Conservation (phyloP, 2,888 invertebrate genomes). For the Aricia artaxerxes region DNA sequence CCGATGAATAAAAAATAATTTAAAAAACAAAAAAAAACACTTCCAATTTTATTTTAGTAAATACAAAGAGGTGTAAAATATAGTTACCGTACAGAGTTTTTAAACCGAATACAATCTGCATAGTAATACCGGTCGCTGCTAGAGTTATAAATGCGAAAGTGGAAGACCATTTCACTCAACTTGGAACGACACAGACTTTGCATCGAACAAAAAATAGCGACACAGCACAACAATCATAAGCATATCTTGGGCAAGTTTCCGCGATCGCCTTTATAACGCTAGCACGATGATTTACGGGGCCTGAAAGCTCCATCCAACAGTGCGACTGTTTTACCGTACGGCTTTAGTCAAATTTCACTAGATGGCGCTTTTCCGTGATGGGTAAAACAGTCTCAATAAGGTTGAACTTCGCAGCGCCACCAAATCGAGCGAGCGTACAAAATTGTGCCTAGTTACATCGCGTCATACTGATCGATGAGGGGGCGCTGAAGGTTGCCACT, state of each 20-base stretch:
- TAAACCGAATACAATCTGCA: constrained; percentile 22
- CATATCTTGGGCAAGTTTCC: not conserved
- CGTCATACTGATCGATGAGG: constrained; percentile 9
- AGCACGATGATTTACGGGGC: not conserved
- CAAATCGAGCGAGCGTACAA: constrained; percentile 25
- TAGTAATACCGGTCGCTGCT: not conserved
- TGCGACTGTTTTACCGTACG: constrained; percentile 4
- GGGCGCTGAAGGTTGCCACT: constrained; percentile 1
- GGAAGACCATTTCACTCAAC: not conserved
- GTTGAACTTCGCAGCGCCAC: constrained; percentile 7
- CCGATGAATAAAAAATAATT: constrained; percentile 22
- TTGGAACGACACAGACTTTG: not conserved
- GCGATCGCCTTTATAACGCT: constrained; percentile 5
- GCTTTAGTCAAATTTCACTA: not conserved
- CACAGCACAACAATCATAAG: not conserved
- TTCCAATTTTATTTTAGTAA: constrained; percentile 30
- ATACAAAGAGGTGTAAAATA: constrained; percentile 30
- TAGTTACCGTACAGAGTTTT: constrained; percentile 11
- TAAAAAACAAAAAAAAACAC: constrained; percentile 25
- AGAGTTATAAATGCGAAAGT: not conserved
- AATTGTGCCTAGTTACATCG: constrained; percentile 1
- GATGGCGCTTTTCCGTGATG: not conserved
- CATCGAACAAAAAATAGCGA: not conserved
- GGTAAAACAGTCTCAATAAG: not conserved
- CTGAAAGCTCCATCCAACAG: not conserved